Evolutionary conservation across 2,113 vertebrate genomes (phyloP).

Genomic region (sheep (Ovis aries)): ARS-UI_Ramb_v3.0 NC_056076.1:46824501-46825000

Average conservation of each 20-base stretch:
- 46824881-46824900: background rate
- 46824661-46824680: background rate
- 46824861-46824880: background rate
- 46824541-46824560: background rate
- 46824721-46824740: too few relatives aligned
- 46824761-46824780: background rate
- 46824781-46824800: background rate
- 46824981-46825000: background rate
- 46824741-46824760: background rate
- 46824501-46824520: background rate
- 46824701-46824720: background rate
- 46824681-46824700: background rate
- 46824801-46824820: background rate
- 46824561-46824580: background rate
- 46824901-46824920: background rate
- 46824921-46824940: background rate
- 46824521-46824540: background rate
- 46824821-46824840: background rate
- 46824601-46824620: background rate
- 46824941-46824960: background rate
- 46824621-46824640: background rate
- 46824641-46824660: background rate
- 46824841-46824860: background rate
- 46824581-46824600: background rate
- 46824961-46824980: background rate